Percentiles rank a stretch among this genome's conserved stretches.
phyloP scores from a whole-genome alignment of 1,140 invertebrate genomes.

The Myzus persicae region DNA sequence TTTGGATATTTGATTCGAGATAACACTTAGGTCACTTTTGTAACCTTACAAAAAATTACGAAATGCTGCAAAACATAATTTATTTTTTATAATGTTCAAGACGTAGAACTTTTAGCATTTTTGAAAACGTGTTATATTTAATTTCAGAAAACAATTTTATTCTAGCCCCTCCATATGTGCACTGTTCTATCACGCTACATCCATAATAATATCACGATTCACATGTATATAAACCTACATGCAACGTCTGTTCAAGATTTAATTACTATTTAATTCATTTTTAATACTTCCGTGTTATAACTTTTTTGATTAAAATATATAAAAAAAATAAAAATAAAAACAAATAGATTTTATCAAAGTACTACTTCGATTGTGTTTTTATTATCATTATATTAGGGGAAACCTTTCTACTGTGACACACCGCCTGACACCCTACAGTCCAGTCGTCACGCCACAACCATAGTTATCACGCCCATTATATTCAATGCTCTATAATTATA shows the following conservation, averaged over 20 bases:
- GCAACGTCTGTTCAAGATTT: neutral
- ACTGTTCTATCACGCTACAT: neutral
- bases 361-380: constrained; percentile 5
- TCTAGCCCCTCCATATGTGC: neutral
- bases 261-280: constrained; percentile 20
- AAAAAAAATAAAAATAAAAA: neutral
- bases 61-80: neutral
- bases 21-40: neutral
- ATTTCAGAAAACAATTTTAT: neutral
- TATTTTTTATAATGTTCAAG: neutral
- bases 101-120: neutral
- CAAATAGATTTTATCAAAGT: constrained; percentile 18
- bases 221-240: neutral
- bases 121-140: neutral
- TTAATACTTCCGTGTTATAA: constrained; percentile 3
- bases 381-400: constrained; percentile 8
- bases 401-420: neutral
- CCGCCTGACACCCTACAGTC: neutral
- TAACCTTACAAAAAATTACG: neutral
- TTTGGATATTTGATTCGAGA: neutral
- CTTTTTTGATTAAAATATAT: neutral
- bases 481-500: constrained; percentile 12
- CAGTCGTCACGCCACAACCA: neutral
- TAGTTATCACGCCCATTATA: constrained; percentile 5
- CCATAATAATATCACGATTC: neutral